These are phyloP conservation scores for Acanthopleura granulata DNA, from an alignment of 2,888 invertebrate species.

Conservation along the genomic window DNA sequence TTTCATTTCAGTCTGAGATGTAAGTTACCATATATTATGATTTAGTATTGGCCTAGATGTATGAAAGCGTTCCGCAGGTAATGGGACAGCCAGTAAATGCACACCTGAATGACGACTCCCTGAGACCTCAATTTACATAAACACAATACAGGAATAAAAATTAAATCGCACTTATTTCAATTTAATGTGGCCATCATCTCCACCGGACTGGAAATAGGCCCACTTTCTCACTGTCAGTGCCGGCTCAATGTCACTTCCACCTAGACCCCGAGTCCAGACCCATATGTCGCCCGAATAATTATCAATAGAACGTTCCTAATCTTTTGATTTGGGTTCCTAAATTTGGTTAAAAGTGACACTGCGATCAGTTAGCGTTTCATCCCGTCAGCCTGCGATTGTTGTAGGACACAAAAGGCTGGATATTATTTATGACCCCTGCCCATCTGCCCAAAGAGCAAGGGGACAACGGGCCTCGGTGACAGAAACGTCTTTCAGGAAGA, in stretches of 20 bases:
- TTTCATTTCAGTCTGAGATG: no score
- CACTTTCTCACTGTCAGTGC: no score
- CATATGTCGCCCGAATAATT: constrained; percentile 8
- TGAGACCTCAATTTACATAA: neutral
- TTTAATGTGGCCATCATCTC: neutral
- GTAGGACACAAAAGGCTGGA: neutral
- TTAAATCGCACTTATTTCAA: constrained; percentile 1
- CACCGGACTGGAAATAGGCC: no score
- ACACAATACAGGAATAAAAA: neutral
- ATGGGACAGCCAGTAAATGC: neutral
- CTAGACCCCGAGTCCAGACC: neutral
- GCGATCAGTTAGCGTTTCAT: neutral
- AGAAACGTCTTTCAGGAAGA: neutral
- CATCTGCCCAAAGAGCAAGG: neutral
- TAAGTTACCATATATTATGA: no score
- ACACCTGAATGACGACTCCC: neutral
- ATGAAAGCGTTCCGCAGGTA: no score
- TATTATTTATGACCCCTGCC: constrained; percentile 1
- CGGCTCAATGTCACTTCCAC: no score
- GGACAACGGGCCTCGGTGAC: neutral
- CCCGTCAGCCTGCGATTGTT: neutral
- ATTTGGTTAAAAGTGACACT: constrained; percentile 1
- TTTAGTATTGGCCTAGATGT: no score
- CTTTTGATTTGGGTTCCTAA: constrained; percentile 2
- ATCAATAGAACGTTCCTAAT: neutral